These are phyloP conservation scores for Drosophila pseudotakahashii DNA, from an alignment of 2,888 invertebrate genomes.

Conservation along the genomic window DNA sequence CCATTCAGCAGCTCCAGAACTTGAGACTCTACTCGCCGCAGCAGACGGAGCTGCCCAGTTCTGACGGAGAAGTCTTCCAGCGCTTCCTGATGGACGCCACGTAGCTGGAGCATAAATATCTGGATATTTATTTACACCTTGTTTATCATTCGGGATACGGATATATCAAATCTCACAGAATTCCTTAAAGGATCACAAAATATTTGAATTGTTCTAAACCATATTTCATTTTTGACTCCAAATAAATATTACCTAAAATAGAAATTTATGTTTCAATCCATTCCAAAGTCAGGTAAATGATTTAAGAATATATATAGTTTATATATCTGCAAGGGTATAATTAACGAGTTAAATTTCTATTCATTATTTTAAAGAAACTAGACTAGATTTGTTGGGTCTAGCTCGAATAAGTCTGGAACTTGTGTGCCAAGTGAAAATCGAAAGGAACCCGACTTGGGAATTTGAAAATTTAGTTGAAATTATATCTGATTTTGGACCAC, in stretches of 20 bases:
- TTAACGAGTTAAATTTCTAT: no score
- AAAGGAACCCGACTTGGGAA: background rate
- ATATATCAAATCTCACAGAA: background rate
- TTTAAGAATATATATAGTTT: no score
- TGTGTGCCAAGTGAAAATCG: background rate
- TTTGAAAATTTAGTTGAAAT: background rate
- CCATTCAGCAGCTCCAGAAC: conserved; percentile 88
- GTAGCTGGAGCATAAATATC: conserved; percentile 17
- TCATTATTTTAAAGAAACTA: no score
- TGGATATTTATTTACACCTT: conserved; percentile 4
- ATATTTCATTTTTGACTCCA: no score
- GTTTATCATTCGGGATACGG: background rate
- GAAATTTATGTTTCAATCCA: no score
- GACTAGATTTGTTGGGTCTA: no score
- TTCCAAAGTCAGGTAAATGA: no score
- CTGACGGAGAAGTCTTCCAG: conserved; percentile 68
- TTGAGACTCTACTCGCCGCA: conserved; percentile 86
- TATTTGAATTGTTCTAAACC: no score
- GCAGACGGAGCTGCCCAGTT: conserved; percentile 50
- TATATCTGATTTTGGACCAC: background rate
- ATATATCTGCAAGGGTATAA: no score
- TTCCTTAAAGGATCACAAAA: no score
- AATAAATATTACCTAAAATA: no score
- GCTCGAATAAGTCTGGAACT: no score
- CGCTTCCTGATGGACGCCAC: conserved; percentile 72